These are phyloP conservation scores for Chaenogobius annularis DNA, from an alignment of 2,113 vertebrate genomes.

Conservation along the genomic window DNA sequence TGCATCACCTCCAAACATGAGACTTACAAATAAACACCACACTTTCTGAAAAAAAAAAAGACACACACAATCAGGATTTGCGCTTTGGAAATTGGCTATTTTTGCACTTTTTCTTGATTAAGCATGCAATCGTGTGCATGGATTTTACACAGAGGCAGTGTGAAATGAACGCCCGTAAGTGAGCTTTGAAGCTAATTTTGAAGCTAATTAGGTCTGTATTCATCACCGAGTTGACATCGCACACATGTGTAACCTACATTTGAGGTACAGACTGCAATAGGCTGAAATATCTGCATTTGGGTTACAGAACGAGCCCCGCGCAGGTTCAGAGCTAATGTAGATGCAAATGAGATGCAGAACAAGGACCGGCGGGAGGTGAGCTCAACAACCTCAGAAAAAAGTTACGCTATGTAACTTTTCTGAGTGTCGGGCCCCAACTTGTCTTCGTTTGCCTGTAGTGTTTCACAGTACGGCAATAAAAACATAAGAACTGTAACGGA, in stretches of 20 bases:
- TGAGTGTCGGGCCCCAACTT: too few relatives aligned
- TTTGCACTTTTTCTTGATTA: neutral
- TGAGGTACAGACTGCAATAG: slow-evolving; percentile 3
- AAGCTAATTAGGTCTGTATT: slow-evolving; percentile 4
- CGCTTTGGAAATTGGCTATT: neutral
- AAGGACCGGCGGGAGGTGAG: neutral
- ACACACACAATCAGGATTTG: neutral
- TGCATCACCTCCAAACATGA: slow-evolving; percentile 2
- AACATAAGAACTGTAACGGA: too few relatives aligned
- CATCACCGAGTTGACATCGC: slow-evolving; percentile 1
- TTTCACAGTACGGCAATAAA: too few relatives aligned
- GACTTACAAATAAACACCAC: slow-evolving; percentile 9
- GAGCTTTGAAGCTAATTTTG: slow-evolving; percentile 30
- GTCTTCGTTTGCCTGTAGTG: too few relatives aligned
- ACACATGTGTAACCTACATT: slow-evolving; percentile 8
- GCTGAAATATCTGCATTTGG: neutral
- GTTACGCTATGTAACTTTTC: too few relatives aligned
- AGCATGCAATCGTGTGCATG: neutral
- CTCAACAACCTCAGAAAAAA: too few relatives aligned
- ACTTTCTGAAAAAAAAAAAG: slow-evolving; percentile 1
- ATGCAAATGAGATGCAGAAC: neutral
- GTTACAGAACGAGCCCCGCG: neutral
- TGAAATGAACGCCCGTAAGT: slow-evolving; percentile 2
- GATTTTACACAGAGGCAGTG: neutral
- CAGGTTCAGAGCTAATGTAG: neutral